Percentiles rank a stretch among this genome's conserved stretches.
phyloP scores from a whole-genome alignment of 2,888 invertebrate genomes.

The Protodeltote pygarga region DNA sequence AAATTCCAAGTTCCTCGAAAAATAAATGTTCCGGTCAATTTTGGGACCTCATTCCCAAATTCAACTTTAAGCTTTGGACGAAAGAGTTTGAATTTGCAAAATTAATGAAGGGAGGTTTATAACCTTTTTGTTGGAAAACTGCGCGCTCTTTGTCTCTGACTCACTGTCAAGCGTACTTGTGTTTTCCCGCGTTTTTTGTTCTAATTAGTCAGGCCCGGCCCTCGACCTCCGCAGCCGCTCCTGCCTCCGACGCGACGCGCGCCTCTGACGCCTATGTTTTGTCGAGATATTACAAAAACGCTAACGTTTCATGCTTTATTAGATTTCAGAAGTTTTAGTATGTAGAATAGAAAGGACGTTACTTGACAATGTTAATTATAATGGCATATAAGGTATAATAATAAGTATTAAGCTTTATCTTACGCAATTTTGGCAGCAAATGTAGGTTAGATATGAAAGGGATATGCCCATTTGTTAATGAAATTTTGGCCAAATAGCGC shows the following conservation, averaged over 20 bases:
- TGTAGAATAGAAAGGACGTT: no score
- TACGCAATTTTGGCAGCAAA: no score
- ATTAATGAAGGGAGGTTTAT: conserved; percentile 50
- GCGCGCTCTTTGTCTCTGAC: conserved; percentile 82
- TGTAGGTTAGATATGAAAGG: no score
- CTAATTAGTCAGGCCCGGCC: conserved; percentile 83
- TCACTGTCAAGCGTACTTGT: conserved; percentile 85
- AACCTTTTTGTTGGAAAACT: conserved; percentile 71
- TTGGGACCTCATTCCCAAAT: conserved; percentile 53
- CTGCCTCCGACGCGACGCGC: conserved; percentile 53
- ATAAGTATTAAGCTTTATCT: no score
- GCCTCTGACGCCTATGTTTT: conserved; percentile 60
- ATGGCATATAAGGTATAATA: no score
- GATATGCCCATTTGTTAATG: no score
- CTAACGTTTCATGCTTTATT: conserved; percentile 28
- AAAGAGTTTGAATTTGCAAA: conserved; percentile 53
- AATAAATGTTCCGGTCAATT: conserved; percentile 74
- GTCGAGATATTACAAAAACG: conserved; percentile 46
- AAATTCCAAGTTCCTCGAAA: conserved; percentile 58
- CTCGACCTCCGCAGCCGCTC: conserved; percentile 68
- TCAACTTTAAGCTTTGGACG: conserved; percentile 53
- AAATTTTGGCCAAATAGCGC: no score
- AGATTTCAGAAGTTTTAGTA: conserved; percentile 20
- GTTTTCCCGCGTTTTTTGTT: conserved; percentile 87
- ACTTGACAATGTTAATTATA: no score